These are phyloP conservation scores for Synanceia verrucosa DNA, from an alignment of 2,797 vertebrate species.

Conservation along the genomic window DNA sequence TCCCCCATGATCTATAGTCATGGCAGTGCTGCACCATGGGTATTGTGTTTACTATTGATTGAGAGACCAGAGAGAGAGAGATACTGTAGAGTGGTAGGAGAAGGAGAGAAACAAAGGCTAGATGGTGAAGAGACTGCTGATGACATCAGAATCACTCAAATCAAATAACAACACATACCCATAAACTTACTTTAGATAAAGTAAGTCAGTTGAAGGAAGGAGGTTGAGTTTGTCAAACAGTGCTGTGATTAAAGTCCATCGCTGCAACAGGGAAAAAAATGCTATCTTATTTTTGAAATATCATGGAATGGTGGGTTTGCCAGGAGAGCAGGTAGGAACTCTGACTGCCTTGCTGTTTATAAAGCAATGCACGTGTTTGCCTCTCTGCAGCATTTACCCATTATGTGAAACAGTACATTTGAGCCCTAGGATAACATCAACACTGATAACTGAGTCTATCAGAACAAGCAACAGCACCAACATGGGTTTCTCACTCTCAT, in stretches of 20 bases:
- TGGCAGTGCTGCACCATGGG: conserved; percentile 42
- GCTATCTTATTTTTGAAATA: background rate
- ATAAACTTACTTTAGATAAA: background rate
- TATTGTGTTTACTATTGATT: conserved; percentile 63
- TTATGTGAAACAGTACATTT: background rate
- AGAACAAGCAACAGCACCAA: background rate
- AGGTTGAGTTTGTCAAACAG: background rate
- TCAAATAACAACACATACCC: background rate
- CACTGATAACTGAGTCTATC: background rate
- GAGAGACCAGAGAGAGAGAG: conserved; percentile 3
- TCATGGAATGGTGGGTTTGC: background rate
- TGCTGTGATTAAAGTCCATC: background rate
- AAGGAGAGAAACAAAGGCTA: background rate
- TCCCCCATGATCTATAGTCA: conserved; percentile 50
- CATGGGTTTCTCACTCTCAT: background rate
- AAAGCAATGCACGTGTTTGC: background rate
- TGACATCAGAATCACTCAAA: background rate
- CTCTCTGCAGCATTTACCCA: background rate
- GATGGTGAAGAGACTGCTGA: background rate
- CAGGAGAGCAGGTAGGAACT: background rate
- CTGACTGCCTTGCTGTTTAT: background rate
- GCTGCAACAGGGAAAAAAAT: background rate
- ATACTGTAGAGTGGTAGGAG: background rate
- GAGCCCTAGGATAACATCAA: background rate
- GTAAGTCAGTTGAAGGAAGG: background rate